These are phyloP conservation scores for Napeogenes inachia DNA, from an alignment of 2,888 invertebrate genomes.

Conservation along the genomic window DNA sequence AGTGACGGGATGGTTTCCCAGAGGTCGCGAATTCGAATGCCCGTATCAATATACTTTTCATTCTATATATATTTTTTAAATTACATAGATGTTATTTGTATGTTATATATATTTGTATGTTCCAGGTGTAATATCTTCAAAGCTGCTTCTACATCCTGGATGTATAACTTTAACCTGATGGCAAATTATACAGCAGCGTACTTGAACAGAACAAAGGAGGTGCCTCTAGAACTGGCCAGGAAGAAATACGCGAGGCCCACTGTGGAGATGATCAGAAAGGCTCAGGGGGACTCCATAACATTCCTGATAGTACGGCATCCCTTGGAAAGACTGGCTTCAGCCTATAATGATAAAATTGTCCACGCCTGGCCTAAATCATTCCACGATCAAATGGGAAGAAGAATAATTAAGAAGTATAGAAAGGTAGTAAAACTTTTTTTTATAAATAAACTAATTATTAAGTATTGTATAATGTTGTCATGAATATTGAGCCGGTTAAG, in stretches of 20 bases:
- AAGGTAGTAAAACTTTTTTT: conserved; percentile 59
- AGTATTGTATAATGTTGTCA: no score
- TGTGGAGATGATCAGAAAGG: conserved; percentile 82
- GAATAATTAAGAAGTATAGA: conserved; percentile 86
- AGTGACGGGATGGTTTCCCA: no score
- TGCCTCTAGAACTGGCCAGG: conserved; percentile 86
- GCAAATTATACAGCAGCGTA: conserved; percentile 89
- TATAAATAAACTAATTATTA: neutral
- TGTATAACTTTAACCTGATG: conserved; percentile 92
- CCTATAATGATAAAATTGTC: conserved; percentile 90
- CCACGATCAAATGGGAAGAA: conserved; percentile 87
- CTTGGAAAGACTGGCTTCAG: conserved; percentile 86
- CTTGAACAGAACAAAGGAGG: conserved; percentile 85
- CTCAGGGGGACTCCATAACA: conserved; percentile 86
- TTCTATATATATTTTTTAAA: no score
- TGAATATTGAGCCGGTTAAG: no score
- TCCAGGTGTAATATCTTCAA: conserved; percentile 87
- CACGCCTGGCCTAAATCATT: conserved; percentile 89
- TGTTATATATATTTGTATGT: neutral
- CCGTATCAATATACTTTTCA: no score
- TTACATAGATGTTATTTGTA: no score
- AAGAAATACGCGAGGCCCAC: conserved; percentile 88
- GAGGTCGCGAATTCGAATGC: no score
- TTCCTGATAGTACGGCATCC: conserved; percentile 91
- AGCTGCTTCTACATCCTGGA: conserved; percentile 94